A percentile compares a stretch with the other conserved stretches of the same genome.
Conservation (phyloP, 2,797 vertebrate species). For the Lithobates sylvaticus region DNA sequence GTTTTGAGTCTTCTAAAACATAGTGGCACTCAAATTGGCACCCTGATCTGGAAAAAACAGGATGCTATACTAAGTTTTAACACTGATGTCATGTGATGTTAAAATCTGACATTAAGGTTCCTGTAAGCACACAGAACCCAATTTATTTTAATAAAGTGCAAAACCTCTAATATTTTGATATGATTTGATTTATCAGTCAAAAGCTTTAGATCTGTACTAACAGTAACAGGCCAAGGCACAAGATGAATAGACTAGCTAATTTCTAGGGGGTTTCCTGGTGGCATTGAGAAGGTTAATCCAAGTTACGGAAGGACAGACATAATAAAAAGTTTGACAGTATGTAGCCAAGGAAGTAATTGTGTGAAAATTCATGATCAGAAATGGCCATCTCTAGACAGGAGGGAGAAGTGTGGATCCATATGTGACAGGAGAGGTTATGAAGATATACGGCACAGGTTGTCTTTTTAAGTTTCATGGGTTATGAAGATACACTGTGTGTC, state of each 20-base stretch:
- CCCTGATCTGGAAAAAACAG: too few species aligned
- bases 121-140: background rate
- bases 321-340: constrained; percentile 31
- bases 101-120: too few species aligned
- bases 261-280: constrained; percentile 10
- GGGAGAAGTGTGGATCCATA: constrained; percentile 28
- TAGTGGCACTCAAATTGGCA: too few species aligned
- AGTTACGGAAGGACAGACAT: constrained; percentile 18
- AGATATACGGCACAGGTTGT: constrained; percentile 56
- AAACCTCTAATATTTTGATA: background rate
- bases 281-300: constrained; percentile 34
- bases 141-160: background rate
- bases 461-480: constrained; percentile 60
- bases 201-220: background rate
- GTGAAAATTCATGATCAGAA: constrained; percentile 55
- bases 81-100: too few species aligned
- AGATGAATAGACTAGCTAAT: background rate
- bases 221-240: background rate
- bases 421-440: constrained; percentile 55
- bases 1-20: too few species aligned
- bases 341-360: constrained; percentile 39
- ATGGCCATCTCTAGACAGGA: constrained; percentile 30
- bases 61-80: too few species aligned
- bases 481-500: constrained; percentile 62
- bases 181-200: background rate